Evolutionary conservation across 92 coral and sea anemone genomes (phyloP).

Genomic region (Metridium senile): DNA sequence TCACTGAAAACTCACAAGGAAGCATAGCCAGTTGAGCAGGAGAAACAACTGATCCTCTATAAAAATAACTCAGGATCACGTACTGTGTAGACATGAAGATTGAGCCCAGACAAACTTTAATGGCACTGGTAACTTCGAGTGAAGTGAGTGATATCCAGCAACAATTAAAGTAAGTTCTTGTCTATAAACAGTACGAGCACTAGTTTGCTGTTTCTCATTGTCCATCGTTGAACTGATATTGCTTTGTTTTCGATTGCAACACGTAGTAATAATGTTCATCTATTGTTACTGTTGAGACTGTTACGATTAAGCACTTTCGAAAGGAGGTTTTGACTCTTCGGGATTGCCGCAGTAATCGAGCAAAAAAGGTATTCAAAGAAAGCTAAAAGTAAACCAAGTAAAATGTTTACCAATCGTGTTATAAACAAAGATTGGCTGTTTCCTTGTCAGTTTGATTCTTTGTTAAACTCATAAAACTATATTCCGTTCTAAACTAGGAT

Average conservation of each 20-base stretch:
- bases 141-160: background rate
- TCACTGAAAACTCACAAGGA: slow-evolving; percentile 13
- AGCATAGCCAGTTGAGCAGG: background rate
- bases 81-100: slow-evolving; percentile 28
- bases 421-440: too few species aligned
- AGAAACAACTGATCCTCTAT: background rate
- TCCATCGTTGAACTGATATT: background rate
- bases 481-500: too few species aligned
- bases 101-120: slow-evolving; percentile 9
- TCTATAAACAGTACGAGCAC: background rate
- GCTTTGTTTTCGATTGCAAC: background rate
- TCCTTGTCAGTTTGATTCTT: too few species aligned
- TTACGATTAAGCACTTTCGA: slow-evolving; percentile 2
- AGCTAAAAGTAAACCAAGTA: background rate
- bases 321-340: background rate
- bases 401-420: background rate
- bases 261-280: background rate
- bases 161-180: slow-evolving; percentile 11
- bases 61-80: background rate
- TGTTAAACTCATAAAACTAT: too few species aligned
- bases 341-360: background rate
- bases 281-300: background rate
- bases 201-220: too few species aligned
- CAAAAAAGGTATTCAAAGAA: background rate
- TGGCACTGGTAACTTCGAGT: background rate